phyloP scores from a whole-genome alignment of 1,140 invertebrate species.

The Grapholita molesta region DNA sequence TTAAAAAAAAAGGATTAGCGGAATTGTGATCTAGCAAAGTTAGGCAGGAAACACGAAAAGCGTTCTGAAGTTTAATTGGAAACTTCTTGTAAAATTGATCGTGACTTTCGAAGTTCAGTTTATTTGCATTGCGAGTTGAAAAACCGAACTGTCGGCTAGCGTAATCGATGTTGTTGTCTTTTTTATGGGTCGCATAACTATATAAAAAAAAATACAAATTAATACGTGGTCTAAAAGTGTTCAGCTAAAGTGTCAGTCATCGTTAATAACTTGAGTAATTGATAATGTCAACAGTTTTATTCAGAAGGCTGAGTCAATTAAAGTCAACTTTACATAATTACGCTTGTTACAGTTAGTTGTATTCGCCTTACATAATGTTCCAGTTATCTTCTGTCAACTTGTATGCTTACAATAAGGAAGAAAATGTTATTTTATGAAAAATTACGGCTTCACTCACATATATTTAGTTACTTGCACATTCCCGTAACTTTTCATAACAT shows the following conservation, averaged over 20 bases:
- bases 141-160: constrained; percentile 25
- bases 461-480: too few relatives aligned
- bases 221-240: background rate
- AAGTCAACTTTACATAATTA: background rate
- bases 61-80: constrained; percentile 67
- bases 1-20: constrained; percentile 25
- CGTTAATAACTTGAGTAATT: background rate
- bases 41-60: constrained; percentile 27
- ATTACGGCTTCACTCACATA: too few relatives aligned
- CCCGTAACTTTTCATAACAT: too few relatives aligned
- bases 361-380: background rate
- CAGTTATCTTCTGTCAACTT: too few relatives aligned
- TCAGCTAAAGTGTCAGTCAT: background rate
- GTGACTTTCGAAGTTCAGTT: constrained; percentile 53
- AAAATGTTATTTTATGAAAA: too few relatives aligned
- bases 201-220: background rate
- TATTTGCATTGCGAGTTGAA: constrained; percentile 42
- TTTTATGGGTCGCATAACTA: background rate
- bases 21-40: constrained; percentile 21
- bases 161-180: constrained; percentile 24
- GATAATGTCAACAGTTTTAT: background rate
- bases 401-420: too few relatives aligned
- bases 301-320: background rate
- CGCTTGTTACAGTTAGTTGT: background rate
- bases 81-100: constrained; percentile 65